phyloP scores from a whole-genome alignment of 2,797 vertebrate species.

The Varecia variegata region DNA sequence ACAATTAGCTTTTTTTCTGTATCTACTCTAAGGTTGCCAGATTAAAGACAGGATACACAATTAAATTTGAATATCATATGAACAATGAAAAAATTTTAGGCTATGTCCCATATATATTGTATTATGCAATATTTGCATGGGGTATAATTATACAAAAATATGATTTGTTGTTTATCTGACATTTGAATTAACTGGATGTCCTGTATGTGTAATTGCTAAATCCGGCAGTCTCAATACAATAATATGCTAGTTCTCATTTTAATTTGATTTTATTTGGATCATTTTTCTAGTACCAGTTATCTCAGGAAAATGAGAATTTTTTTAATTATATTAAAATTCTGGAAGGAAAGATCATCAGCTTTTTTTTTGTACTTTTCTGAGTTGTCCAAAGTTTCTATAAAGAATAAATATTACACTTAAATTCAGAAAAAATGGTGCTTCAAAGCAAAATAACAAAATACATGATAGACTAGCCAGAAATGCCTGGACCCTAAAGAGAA shows the following conservation, averaged over 20 bases:
- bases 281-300: constrained; percentile 10
- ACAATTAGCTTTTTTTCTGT: neutral
- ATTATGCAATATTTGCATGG: neutral
- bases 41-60: neutral
- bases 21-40: neutral
- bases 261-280: neutral
- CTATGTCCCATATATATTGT: neutral
- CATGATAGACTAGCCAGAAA: neutral
- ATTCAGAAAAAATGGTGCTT: constrained; percentile 8
- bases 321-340: neutral
- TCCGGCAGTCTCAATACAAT: neutral
- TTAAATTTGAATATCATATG: neutral
- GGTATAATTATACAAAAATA: neutral
- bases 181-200: neutral
- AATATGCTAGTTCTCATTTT: neutral
- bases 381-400: neutral
- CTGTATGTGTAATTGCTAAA: neutral
- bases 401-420: neutral
- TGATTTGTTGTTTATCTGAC: neutral
- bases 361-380: neutral
- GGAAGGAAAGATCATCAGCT: neutral
- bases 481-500: neutral
- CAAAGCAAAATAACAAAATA: constrained; percentile 19
- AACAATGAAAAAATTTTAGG: neutral
- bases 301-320: constrained; percentile 41